phyloP scores from a whole-genome alignment of 1,140 invertebrate species.

The Nasonia vitripennis region DNA sequence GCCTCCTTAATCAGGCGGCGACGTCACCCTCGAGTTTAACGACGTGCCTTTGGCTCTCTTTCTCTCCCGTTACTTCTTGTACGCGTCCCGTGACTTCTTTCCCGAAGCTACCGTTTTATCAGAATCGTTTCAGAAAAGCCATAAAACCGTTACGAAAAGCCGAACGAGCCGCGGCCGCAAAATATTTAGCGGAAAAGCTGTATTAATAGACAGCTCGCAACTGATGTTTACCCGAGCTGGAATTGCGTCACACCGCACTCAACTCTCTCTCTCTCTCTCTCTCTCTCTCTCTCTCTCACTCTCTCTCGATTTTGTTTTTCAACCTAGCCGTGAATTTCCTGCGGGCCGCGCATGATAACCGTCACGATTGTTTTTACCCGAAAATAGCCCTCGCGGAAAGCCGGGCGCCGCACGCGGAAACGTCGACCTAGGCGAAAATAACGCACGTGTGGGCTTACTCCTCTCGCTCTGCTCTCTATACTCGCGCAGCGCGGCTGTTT shows the following conservation, averaged over 20 bases:
- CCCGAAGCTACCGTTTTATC: too few species aligned
- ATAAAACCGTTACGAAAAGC: not conserved
- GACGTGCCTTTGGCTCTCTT: not conserved
- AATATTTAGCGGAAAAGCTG: constrained; percentile 31
- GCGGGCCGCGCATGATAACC: constrained; percentile 40
- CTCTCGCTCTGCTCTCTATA: constrained; percentile 46
- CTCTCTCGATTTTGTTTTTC: constrained; percentile 29
- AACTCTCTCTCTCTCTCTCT: not conserved
- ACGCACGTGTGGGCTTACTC: constrained; percentile 65
- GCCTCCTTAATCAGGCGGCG: constrained; percentile 52
- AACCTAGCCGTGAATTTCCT: constrained; percentile 50
- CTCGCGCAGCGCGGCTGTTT: constrained; percentile 57
- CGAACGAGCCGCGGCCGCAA: not conserved
- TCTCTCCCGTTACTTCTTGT: constrained; percentile 10
- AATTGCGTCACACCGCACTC: constrained; percentile 52
- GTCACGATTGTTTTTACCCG: constrained; percentile 66
- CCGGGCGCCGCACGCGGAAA: constrained; percentile 53
- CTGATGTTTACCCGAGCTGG: constrained; percentile 48
- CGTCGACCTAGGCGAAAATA: constrained; percentile 27
- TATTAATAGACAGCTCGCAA: constrained; percentile 54
- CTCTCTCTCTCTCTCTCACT: not conserved
- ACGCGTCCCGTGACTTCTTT: constrained; percentile 37
- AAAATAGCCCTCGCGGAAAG: constrained; percentile 55
- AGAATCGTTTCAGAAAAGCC: too few species aligned
- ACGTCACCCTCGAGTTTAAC: constrained; percentile 45